Evolutionary conservation across 2,113 vertebrate species (phyloP), one percentile per base, ranked within the genome.

Genomic region (Pao palembangensis): DNA sequence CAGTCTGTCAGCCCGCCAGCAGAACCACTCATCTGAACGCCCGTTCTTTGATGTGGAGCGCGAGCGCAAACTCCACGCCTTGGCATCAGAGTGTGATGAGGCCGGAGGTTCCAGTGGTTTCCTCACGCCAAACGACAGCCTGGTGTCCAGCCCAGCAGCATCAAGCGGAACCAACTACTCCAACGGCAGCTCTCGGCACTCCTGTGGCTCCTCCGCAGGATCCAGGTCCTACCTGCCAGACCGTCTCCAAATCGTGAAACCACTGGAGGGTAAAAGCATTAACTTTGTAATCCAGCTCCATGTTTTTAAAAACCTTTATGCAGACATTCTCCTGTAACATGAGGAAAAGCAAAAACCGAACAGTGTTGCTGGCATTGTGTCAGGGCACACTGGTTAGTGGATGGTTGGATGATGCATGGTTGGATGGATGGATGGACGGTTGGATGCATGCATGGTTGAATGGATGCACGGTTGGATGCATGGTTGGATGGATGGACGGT

Each of bases 221-320:
- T 93, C 93, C 15, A 88, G 92, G 47, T 81, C 90, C 28, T 93
- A 88, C 80, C 86, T 94, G 55, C 93, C 90, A 0, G 94, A 94
- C 69, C 92, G 95, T 21, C 90, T 96, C 73, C 94, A 94, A 89
- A 94, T 94, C 0, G 73, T 98, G 70, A 93, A 96, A 82, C 93
- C 91, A 0, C 81, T 98, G 85, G 94, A 94, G 92, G 92, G 93
- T 93, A 77, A 87, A 75, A 21, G 0, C 3, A 46, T 43, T 13
- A 25, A 15, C n/a, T 38, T 47, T 14, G 6, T 14, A 13, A 7
- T 11, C 13, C 17, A 6, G 55, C 5, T 14, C 16, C 10, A 13
- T 14, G 21, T 47, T 25, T 19, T 0, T 38, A 1, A 12, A 12
- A 38, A 2, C 34, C 34, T 38, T 38, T 12, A 38, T 12, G 11